Base-by-base conservation (phyloP, 2,888 invertebrate genomes). In the Coenonympha glycerion region DNA sequence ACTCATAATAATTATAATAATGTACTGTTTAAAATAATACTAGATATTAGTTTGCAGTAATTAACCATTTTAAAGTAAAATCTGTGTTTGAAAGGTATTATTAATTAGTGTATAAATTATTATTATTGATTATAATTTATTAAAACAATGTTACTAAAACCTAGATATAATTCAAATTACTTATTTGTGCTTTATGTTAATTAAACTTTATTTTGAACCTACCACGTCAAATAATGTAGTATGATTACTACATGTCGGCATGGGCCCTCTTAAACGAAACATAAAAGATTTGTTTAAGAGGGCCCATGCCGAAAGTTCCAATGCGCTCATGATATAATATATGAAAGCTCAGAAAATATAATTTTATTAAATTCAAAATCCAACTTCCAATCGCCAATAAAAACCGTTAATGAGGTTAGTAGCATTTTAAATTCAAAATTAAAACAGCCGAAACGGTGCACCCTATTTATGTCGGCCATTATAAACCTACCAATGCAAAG, bases 401-500 rank as follows among this genome's bases (percentile, higher is more conserved):
- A 58, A 47, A 51, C 30, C 53, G 45, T 53, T 59, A 59, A 56
- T 56, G 56, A 56, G 50, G 47, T 56, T 56, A 56, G 56, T 53
- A 50, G 53, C 50, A 48, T 56, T 57, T 57, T 53, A 57, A 52
- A 49, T 51, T 53, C 55, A 47, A 59, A 59, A 59, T 57, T 59
- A 59, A 59, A 60, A 56, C 57, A 49, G 54, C 56, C 52, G 57
- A 55, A 59, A 54, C 61, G 39, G 48, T 52, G 16, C 45, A 31
- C 50, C 52, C 50, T 57, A 62, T 62, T 60, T 75, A 75, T 74
- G 71, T 60, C 57, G 62, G 60, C 69, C 71, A 73, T 76, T 80
- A 79, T 78, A 79, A 79, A 73, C 69, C 76, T 69, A 67, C 79
- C 76, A 65, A 65, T 68, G 76, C 75, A 74, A 77, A 79, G 76